Conservation (phyloP, 2,797 vertebrate species). For the Coregonus suidteri region DNA sequence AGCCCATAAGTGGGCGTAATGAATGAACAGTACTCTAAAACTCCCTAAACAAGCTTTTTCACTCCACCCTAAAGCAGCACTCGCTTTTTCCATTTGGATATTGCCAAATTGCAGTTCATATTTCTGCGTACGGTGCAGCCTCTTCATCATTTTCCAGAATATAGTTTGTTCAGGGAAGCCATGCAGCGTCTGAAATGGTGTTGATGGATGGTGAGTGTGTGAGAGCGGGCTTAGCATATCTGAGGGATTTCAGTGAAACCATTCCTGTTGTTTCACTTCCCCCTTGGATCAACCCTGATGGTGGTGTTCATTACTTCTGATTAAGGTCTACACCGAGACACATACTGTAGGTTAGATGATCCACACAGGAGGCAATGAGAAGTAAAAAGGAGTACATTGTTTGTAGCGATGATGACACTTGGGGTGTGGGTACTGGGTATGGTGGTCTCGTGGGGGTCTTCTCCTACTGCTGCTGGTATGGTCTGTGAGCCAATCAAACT, state of each 20-base stretch:
- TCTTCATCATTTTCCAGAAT: conserved; percentile 1
- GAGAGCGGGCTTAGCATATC: conserved; percentile 38
- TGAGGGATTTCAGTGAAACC: conserved; percentile 18
- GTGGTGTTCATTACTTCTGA: conserved; percentile 58
- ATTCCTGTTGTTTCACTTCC: conserved; percentile 38
- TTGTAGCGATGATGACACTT: neutral
- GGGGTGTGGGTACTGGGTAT: too few species aligned
- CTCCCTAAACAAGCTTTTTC: neutral
- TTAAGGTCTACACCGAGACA: conserved; percentile 46
- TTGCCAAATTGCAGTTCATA: conserved; percentile 26
- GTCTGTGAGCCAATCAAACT: neutral
- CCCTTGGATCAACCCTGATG: conserved; percentile 17
- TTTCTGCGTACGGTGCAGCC: neutral
- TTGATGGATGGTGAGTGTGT: conserved; percentile 50
- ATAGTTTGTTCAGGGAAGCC: conserved; percentile 16
- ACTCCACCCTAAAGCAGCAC: neutral
- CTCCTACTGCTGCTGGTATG: conserved; percentile 6
- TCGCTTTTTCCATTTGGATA: neutral
- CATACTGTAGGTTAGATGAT: neutral
- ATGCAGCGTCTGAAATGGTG: conserved; percentile 30
- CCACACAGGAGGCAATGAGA: neutral
- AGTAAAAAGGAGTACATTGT: neutral
- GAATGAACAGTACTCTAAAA: neutral
- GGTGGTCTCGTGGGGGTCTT: neutral
- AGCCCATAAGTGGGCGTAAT: neutral